These are phyloP conservation scores for Oryzias dopingdopingensis DNA, from an alignment of 2,797 vertebrate species.

Conservation along the genomic window DNA sequence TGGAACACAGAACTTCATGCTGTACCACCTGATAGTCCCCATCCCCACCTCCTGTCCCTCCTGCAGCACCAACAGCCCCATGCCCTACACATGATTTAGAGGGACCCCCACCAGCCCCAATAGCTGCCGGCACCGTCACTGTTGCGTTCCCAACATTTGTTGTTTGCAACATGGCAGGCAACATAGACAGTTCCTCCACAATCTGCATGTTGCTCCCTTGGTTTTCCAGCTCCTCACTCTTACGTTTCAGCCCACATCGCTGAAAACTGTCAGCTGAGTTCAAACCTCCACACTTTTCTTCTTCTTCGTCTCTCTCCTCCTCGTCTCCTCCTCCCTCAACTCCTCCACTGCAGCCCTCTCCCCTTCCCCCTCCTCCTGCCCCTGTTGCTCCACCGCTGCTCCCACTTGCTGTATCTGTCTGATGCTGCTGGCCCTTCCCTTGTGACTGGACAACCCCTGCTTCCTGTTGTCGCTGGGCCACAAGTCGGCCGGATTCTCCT, in stretches of 20 bases:
- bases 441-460: conserved; percentile 60
- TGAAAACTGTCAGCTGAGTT: conserved; percentile 86
- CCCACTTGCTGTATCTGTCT: conserved; percentile 74
- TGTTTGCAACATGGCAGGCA: conserved; percentile 97
- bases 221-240: conserved; percentile 94
- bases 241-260: conserved; percentile 98
- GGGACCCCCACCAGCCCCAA: conserved; percentile 78
- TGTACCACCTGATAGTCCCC: conserved; percentile 98
- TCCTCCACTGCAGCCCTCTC: conserved; percentile 69
- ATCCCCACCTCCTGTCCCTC: conserved; percentile 79
- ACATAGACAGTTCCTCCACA: conserved; percentile 94
- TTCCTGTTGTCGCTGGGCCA: conserved; percentile 56
- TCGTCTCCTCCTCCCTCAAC: conserved; percentile 51
- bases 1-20: conserved; percentile 95
- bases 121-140: conserved; percentile 81
- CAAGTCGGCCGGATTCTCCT: conserved; percentile 48
- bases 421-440: conserved; percentile 70
- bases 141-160: conserved; percentile 87
- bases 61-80: conserved; percentile 75
- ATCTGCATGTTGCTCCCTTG: conserved; percentile 94
- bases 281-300: conserved; percentile 77
- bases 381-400: conserved; percentile 75
- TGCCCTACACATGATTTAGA: conserved; percentile 84
- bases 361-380: conserved; percentile 71
- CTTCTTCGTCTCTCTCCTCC: conserved; percentile 54